Evolutionary conservation across 1,140 invertebrate species (phyloP), one percentile per base, ranked within the genome.

Genomic region (Cyclina sinensis): DNA sequence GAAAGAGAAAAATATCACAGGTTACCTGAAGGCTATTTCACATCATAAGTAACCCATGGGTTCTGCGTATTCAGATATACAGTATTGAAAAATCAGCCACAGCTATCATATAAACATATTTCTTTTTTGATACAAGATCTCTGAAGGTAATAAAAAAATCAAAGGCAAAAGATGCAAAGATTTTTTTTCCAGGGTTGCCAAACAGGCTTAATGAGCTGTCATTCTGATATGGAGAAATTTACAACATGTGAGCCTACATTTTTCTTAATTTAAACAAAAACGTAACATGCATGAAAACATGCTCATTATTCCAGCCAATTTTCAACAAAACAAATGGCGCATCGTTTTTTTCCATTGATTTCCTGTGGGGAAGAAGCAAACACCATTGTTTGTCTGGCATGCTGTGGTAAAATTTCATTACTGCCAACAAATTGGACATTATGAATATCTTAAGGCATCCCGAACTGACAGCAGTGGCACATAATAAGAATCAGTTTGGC

Each of bases 271-370:
- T 70, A 3, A 21, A 70, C 65, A 70, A 39, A 70, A 37, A n/a
- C 1, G 37, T 70, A 27, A 70, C 65, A 27, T 18, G 32, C 65
- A 70, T 62, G 57, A 62, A 57, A 27, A 62, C 24, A 62, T 62
- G 57, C 24, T n/a, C 57, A 62, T 70, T 70, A 70, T 21, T 35
- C 65, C 5, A 70, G 32, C 32, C 65, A 70, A 37, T 39, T 37
- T 70, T 4, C 65, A n/a, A 37, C 21, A 70, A 37, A 37, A 70
- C 65, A 35, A 70, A 70, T 14, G 16, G 35, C 65, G 2, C 65
- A 35, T 70, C 37, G 65, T 70, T 70, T 62, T 4, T 70, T 62
- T 4, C n/a, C 65, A 70, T 70, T 70, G 65, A 70, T 70, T 70
- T 70, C 65, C 65, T 1, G n/a, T 1, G 16, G 65, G 65, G 35